Base-by-base conservation (phyloP, 2,797 vertebrate species). In the Harpagifer antarcticus region DNA sequence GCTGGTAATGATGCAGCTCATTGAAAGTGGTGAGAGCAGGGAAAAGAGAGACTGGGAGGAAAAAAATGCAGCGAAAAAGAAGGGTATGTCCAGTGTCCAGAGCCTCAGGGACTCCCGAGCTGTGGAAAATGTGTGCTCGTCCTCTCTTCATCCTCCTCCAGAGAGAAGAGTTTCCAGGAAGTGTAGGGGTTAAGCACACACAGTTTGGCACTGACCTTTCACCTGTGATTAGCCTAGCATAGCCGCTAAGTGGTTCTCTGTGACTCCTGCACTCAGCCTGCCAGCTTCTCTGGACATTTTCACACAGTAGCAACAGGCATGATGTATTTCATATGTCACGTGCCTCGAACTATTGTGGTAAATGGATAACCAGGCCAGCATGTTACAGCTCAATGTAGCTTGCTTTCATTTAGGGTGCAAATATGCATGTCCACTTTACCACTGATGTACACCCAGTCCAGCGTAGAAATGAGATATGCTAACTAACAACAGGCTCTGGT, bases 131-230 rank as follows among this genome's bases (percentile, higher is more conserved):
- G 79, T 85, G 81, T 11, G 65, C 79, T 77, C 40, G 64, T 82
- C 72, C 15, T 85, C 84, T 91, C 83, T 87, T 92, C 84, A 88
- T 91, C 85, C 71, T 86, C 75, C 89, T 90, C 88, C 31, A 43
- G 90, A 86, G 90, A 92, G 73, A 67, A 63, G 60, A 62, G 80
- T 92, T 94, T 93, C 88, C 91, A 93, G 94, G 93, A 95, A 93
- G 89, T 62, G 48, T 20, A 81, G 82, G 78, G 90, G 87, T 93
- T 93, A 92, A 89, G 79, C 80, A 91, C 87, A 93, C 92, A 92
- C 74, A 60, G 87, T 91, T 92, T 85, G 82, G 69, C 57, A 61
- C 53, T 82, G 87, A 93, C 90, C 91, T 90, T 73, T 89, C 65
- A 91, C 85, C 90, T 84, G 69, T 91, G 87, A 89, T 92, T 90